These are phyloP conservation scores for Agrypnus murinus DNA, from an alignment of 2,888 invertebrate genomes.

Conservation along the genomic window DNA sequence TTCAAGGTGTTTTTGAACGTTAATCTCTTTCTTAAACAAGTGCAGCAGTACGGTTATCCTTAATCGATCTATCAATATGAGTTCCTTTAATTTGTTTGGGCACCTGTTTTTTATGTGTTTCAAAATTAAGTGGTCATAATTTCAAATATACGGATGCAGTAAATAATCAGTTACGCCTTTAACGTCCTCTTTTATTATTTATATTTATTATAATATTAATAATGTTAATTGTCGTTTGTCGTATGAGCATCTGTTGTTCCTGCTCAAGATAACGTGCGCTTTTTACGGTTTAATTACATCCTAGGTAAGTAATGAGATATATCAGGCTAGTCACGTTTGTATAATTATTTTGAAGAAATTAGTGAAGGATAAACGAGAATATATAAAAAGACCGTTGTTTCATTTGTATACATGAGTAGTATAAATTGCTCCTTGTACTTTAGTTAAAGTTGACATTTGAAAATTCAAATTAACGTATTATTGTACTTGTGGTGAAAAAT, in stretches of 20 bases:
- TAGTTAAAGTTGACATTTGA: too few species aligned
- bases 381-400: too few species aligned
- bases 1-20: constrained; percentile 27
- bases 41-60: constrained; percentile 28
- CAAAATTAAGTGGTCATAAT: constrained; percentile 49
- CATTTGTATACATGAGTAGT: too few species aligned
- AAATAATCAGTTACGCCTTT: constrained; percentile 52
- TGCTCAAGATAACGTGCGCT: constrained; percentile 40
- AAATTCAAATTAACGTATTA: too few species aligned
- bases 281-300: constrained; percentile 50
- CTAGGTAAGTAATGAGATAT: constrained; percentile 44
- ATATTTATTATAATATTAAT: constrained; percentile 52
- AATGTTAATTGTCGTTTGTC: constrained; percentile 47
- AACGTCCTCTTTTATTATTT: constrained; percentile 41
- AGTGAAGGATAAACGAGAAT: constrained; percentile 21
- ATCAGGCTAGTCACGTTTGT: constrained; percentile 44
- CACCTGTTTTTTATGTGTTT: constrained; percentile 45
- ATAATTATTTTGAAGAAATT: constrained; percentile 43
- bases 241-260: constrained; percentile 43
- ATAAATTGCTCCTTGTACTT: too few species aligned
- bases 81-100: constrained; percentile 36
- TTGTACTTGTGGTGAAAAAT: too few species aligned
- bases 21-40: constrained; percentile 22
- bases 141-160: constrained; percentile 50
- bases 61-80: constrained; percentile 45